A percentile compares a stretch with the other conserved stretches of the same genome.
Evolutionary conservation across 2,888 invertebrate genomes (phyloP).

Genomic region (Lamproptera curius): DNA sequence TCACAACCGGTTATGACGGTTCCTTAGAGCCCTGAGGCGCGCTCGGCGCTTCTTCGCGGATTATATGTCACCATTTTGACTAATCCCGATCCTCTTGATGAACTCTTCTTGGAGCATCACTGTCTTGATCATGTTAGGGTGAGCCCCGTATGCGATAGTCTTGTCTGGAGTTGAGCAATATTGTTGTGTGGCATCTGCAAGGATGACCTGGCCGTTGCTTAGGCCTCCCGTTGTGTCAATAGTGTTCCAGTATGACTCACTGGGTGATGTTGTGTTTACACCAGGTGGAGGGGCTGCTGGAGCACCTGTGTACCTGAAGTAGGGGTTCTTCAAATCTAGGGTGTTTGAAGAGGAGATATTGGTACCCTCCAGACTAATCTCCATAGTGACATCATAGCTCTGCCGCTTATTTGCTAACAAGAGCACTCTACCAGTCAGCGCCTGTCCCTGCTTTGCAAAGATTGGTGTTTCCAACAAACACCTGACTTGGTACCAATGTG

Average conservation of each 20-base stretch:
- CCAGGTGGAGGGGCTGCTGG: constrained; percentile 96
- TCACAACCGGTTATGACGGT: constrained; percentile 76
- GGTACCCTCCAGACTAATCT: constrained; percentile 93
- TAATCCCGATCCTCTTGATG: constrained; percentile 73
- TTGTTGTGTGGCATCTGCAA: constrained; percentile 62
- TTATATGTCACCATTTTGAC: constrained; percentile 77
- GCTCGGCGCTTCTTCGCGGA: constrained; percentile 70
- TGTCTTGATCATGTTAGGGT: constrained; percentile 71
- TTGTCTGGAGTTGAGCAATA: constrained; percentile 64
- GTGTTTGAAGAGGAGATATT: constrained; percentile 88
- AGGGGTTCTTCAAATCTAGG: constrained; percentile 98
- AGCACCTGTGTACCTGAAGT: constrained; percentile 97
- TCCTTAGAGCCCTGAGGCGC: constrained; percentile 72
- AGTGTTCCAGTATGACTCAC: constrained; percentile 94
- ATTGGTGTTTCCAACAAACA: constrained; percentile 96
- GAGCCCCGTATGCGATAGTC: constrained; percentile 57
- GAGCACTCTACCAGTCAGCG: constrained; percentile 90
- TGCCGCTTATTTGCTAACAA: constrained; percentile 97
- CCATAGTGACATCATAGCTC: constrained; percentile 99
- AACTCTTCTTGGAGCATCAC: constrained; percentile 76
- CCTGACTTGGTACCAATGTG: constrained; percentile 99
- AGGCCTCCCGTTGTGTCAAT: constrained; percentile 84
- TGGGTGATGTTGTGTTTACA: constrained; percentile 92
- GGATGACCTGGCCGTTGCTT: constrained; percentile 65
- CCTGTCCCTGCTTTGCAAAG: constrained; percentile 95